Evolutionary conservation across 2,888 invertebrate species (phyloP).

Genomic region (Cinara cedri): DNA sequence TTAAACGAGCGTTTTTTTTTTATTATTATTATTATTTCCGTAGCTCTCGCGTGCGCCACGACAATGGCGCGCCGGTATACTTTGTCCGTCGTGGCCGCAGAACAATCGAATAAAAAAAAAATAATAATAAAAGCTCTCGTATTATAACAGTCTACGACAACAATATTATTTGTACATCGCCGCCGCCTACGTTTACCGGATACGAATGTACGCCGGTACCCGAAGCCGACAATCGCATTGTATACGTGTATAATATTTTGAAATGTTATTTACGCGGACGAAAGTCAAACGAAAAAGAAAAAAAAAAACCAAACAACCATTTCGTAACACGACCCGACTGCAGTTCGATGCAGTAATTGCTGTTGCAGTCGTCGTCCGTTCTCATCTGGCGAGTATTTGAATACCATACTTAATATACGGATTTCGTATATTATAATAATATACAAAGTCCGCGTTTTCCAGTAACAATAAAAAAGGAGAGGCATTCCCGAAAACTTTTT

Average conservation of each 20-base stretch:
- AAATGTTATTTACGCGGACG: not conserved
- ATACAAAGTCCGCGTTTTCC: too few species aligned
- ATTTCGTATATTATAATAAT: too few species aligned
- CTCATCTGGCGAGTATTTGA: too few species aligned
- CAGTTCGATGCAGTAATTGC: not conserved
- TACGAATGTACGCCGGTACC: too few species aligned
- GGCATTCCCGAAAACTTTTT: too few species aligned
- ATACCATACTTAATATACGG: too few species aligned
- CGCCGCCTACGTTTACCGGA: not conserved
- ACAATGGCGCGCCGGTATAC: not conserved
- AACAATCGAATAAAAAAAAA: slow-evolving; percentile 37
- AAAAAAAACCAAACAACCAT: not conserved
- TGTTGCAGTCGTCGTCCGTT: too few species aligned
- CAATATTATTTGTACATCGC: not conserved
- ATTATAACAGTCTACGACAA: too few species aligned
- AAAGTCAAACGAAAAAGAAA: not conserved
- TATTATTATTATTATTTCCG: not conserved
- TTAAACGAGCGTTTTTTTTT: not conserved
- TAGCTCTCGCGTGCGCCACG: not conserved
- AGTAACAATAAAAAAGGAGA: too few species aligned
- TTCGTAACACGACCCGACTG: slow-evolving; percentile 19
- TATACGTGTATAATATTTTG: too few species aligned
- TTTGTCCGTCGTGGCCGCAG: not conserved
- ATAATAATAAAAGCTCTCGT: slow-evolving; percentile 36
- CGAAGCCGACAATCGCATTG: too few species aligned